Conservation (phyloP, 1,140 invertebrate species). For the Megathymus violae region DNA sequence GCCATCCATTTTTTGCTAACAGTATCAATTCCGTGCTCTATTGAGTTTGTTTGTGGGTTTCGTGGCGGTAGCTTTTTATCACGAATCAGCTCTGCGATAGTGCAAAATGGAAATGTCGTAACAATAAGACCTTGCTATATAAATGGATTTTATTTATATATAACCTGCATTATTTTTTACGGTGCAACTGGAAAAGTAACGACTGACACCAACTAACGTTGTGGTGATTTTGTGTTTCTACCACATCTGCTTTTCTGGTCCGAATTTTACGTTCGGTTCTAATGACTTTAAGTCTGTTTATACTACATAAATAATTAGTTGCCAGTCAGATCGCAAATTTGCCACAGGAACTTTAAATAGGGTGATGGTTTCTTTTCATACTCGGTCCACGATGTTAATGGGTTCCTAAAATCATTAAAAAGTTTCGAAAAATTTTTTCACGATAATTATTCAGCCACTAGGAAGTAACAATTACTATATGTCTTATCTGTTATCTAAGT, state of each 20-base stretch:
- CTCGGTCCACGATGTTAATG: too few species aligned
- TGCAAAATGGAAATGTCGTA: slow-evolving; percentile 12
- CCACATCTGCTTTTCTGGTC: too few species aligned
- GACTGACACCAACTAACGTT: too few species aligned
- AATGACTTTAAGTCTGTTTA: too few species aligned
- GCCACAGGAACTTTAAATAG: too few species aligned
- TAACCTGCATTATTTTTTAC: not conserved
- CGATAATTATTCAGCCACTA: not conserved
- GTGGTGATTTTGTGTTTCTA: too few species aligned
- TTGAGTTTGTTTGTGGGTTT: slow-evolving; percentile 15
- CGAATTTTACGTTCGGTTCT: too few species aligned
- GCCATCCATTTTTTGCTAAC: slow-evolving; percentile 25
- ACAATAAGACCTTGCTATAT: slow-evolving; percentile 9
- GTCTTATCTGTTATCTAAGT: not conserved
- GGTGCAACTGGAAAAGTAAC: too few species aligned
- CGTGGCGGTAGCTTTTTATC: slow-evolving; percentile 27
- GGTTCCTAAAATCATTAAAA: not conserved
- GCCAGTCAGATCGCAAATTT: too few species aligned
- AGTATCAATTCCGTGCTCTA: slow-evolving; percentile 26
- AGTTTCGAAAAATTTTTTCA: not conserved
- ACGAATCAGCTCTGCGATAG: slow-evolving; percentile 14
- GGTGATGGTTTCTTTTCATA: too few species aligned
- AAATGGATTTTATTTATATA: not conserved
- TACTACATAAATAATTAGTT: too few species aligned
- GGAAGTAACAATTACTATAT: not conserved